These are phyloP conservation scores for Syngnathus rostellatus DNA, from an alignment of 2,797 vertebrate species.

Conservation along the genomic window DNA sequence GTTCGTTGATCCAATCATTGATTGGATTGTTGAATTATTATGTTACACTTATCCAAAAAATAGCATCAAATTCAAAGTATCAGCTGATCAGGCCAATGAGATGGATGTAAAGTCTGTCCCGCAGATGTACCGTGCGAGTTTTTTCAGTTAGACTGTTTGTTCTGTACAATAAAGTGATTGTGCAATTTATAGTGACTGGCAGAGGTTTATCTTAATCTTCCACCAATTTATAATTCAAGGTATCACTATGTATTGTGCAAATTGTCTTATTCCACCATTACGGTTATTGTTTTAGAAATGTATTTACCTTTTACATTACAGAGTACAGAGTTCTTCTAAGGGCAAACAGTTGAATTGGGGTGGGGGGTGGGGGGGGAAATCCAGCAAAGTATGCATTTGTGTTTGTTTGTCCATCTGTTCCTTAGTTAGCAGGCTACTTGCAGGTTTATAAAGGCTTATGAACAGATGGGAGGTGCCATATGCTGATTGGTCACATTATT, in stretches of 20 bases:
- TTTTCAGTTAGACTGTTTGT: too few relatives aligned
- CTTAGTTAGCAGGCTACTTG: background rate
- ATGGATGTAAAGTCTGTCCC: too few relatives aligned
- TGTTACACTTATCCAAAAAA: too few relatives aligned
- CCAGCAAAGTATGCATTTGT: background rate
- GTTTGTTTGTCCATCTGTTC: conserved; percentile 1
- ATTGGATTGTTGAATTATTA: too few relatives aligned
- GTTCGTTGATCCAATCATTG: too few relatives aligned
- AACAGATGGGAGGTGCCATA: background rate
- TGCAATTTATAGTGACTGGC: too few relatives aligned
- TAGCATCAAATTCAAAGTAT: too few relatives aligned
- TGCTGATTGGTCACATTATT: background rate
- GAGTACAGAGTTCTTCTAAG: background rate
- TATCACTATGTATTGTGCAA: background rate
- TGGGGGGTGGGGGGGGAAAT: background rate
- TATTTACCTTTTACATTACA: background rate
- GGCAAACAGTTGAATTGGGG: background rate
- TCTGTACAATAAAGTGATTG: too few relatives aligned
- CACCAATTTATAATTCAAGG: too few relatives aligned
- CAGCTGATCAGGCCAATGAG: too few relatives aligned
- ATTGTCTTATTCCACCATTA: background rate
- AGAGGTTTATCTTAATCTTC: too few relatives aligned
- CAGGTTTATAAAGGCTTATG: background rate
- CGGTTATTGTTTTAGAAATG: background rate
- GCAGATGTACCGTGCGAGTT: too few relatives aligned